Conservation (phyloP, 2,797 vertebrate genomes). For the Tadarida brasiliensis region DNA sequence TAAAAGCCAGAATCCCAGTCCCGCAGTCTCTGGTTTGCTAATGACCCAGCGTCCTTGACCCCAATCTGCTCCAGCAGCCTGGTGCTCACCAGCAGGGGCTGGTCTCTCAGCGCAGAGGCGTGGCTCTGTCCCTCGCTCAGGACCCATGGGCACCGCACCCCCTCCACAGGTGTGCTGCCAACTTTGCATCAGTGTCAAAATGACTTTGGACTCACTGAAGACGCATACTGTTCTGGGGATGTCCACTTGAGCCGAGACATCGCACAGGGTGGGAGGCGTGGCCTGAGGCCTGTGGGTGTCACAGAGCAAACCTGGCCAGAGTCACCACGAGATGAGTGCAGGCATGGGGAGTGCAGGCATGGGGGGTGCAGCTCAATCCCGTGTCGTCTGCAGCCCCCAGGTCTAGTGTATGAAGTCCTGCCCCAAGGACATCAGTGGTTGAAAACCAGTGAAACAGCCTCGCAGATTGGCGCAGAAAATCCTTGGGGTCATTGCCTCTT, state of each 20-base stretch:
- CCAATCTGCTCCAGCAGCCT: neutral
- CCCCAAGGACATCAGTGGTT: neutral
- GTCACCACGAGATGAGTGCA: neutral
- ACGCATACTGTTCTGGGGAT: neutral
- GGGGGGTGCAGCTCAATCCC: neutral
- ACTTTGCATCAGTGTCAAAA: no score
- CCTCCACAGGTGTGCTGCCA: neutral
- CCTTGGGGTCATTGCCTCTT: neutral
- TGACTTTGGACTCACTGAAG: neutral
- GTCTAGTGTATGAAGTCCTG: neutral
- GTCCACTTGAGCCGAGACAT: neutral
- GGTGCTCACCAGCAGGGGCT: neutral
- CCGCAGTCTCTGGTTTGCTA: neutral
- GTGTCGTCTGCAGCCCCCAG: neutral
- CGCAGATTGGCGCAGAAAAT: neutral
- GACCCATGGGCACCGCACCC: fast-evolving
- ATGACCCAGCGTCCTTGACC: neutral
- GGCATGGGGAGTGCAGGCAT: neutral
- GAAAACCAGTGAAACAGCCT: neutral
- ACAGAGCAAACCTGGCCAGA: neutral
- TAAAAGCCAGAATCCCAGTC: no score
- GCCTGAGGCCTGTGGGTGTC: neutral
- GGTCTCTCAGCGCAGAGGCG: fast-evolving
- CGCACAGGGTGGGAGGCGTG: neutral
- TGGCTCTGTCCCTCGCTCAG: neutral